Conservation (phyloP, 2,797 vertebrate genomes). For the Chelonia mydas region DNA sequence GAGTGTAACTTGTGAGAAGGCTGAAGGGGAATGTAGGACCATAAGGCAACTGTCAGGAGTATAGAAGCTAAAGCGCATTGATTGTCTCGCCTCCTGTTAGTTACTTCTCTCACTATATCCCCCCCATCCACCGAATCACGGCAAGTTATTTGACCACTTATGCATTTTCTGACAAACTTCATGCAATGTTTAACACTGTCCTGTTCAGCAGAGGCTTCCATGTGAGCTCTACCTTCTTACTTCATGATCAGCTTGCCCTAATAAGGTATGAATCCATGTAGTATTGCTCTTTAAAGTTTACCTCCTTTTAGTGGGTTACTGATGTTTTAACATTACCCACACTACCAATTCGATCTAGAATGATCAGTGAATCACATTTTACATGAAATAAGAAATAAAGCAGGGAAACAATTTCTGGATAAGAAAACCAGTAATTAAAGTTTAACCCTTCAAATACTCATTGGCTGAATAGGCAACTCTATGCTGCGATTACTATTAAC, state of each 20-base stretch:
- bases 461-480: not conserved
- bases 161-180: not conserved
- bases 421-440: not conserved
- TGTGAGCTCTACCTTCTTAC: not conserved
- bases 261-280: not conserved
- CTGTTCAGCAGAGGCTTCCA: not conserved
- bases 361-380: too few relatives aligned
- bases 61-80: slow-evolving; percentile 56
- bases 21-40: slow-evolving; percentile 66
- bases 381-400: not conserved
- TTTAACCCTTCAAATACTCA: not conserved
- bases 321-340: not conserved
- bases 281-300: not conserved
- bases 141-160: not conserved
- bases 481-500: not conserved
- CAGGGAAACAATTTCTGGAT: not conserved
- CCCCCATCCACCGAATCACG: not conserved
- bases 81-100: slow-evolving; percentile 51
- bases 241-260: not conserved
- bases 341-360: not conserved
- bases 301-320: not conserved
- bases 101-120: slow-evolving; percentile 48
- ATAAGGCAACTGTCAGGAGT: slow-evolving; percentile 54
- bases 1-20: slow-evolving; percentile 68
- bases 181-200: not conserved